phyloP scores from a whole-genome alignment of 2,797 vertebrate species.

The Xenentodon cancila region DNA sequence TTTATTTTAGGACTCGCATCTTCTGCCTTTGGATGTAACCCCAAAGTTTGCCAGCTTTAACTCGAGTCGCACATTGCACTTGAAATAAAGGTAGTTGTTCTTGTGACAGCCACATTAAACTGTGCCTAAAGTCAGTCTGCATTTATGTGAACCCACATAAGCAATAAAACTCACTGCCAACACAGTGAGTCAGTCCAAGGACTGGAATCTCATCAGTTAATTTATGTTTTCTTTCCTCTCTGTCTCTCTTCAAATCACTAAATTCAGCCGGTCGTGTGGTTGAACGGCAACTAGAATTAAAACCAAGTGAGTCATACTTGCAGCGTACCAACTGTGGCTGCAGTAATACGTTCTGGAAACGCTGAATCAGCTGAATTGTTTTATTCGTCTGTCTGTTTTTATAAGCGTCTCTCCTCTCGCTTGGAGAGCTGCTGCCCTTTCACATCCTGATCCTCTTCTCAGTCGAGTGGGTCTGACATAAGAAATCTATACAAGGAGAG shows the following conservation, averaged over 20 bases:
- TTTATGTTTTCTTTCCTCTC: neutral
- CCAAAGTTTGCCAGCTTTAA: neutral
- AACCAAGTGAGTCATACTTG: conserved; percentile 36
- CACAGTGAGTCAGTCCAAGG: conserved; percentile 3
- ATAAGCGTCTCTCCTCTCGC: no score
- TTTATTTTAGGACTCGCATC: neutral
- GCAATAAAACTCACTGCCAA: conserved; percentile 4
- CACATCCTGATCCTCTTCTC: neutral
- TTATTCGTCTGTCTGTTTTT: no score
- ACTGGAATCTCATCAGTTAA: conserved; percentile 10
- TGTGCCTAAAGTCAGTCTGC: conserved; percentile 2
- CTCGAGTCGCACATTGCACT: neutral
- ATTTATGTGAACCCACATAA: conserved; percentile 21
- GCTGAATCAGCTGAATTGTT: no score
- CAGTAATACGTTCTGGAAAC: no score
- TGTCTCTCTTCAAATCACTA: neutral
- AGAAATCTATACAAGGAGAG: conserved; percentile 10
- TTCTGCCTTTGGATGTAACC: neutral
- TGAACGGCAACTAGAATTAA: conserved; percentile 32
- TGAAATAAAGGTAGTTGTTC: neutral
- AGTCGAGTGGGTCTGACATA: conserved; percentile 6
- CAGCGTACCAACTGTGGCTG: no score
- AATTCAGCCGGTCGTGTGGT: conserved; percentile 15
- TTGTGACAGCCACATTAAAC: conserved; percentile 1
- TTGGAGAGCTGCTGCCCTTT: no score